Conservation (phyloP, 2,888 invertebrate species). For the Adelognathus sp. region DNA sequence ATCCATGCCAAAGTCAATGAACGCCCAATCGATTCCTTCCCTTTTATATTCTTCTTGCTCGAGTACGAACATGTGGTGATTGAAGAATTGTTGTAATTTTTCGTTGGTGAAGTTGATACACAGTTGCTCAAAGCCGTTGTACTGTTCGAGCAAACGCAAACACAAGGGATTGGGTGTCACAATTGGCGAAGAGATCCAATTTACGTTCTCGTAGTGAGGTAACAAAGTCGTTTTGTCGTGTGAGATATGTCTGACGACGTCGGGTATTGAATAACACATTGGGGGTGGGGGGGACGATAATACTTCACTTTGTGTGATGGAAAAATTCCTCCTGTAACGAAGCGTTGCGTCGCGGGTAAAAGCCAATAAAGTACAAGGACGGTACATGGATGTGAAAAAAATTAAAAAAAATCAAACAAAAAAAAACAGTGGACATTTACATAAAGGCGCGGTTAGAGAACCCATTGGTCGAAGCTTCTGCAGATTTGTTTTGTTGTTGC, state of each 20-base stretch:
- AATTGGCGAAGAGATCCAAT: conserved; percentile 6
- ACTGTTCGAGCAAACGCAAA: conserved; percentile 82
- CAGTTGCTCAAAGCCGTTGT: conserved; percentile 98
- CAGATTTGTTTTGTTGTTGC: conserved; percentile 16
- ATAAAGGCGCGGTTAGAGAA: conserved; percentile 57
- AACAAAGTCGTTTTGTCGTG: conserved; percentile 30
- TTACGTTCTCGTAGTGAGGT: background rate
- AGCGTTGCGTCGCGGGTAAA: conserved; percentile 22
- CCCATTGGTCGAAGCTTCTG: conserved; percentile 47
- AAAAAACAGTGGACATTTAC: conserved; percentile 75
- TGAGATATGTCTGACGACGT: conserved; percentile 23
- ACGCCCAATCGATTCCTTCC: conserved; percentile 97
- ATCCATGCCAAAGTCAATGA: conserved; percentile 99
- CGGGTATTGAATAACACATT: background rate
- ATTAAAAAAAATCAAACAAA: conserved; percentile 63
- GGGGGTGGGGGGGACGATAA: background rate
- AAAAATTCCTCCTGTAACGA: conserved; percentile 10
- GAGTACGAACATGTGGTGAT: conserved; percentile 98
- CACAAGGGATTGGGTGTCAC: conserved; percentile 21
- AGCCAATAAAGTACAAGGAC: conserved; percentile 30
- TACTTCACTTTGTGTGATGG: background rate
- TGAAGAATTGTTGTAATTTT: conserved; percentile 99
- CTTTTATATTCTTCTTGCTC: conserved; percentile 98
- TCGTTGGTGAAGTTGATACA: conserved; percentile 99
- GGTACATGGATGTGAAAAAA: conserved; percentile 41